Evolutionary conservation across 2,888 invertebrate species (phyloP), one percentile per base, ranked within the genome.

Genomic region (Philereme vetulata): DNA sequence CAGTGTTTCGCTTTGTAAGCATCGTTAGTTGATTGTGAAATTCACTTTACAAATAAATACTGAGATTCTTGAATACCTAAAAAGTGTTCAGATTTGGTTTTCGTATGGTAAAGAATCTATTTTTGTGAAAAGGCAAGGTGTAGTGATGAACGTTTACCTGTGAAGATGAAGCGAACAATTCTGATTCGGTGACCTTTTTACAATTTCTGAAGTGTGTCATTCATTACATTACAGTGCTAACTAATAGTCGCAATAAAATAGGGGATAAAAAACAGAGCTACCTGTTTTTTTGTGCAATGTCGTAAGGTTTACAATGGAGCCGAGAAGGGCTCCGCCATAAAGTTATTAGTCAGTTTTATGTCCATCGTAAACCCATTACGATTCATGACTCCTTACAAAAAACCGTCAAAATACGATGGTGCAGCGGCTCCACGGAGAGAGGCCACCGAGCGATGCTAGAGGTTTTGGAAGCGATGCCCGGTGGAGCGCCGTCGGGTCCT

Each of bases 291-390:
- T 76, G 75, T 73, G 69, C 77, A 76, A 76, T 76, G 76, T 72
- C 68, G 72, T 78, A 79, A 77, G 72, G 76, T 88, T 85, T 84
- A 90, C 86, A 88, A 91, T 92, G 91, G 86, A 85, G 80, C 85
- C 85, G 74, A 82, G 83, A 86, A 77, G 86, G 84, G 91, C 88
- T 82, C 90, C 91, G 78, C 90, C 90, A 90, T 92, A 92, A 91
- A 91, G 79, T 77, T 81, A 82, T 77, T 77, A 77, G 78, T 72
- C 71, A 72, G 81, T 84, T 74, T 77, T 81, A 78, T 75, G 75
- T 67, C 72, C 74, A 77, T 83, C 84, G 77, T 90, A 89, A 89
- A 90, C 81, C 82, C 77, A 86, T 85, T 78, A 79, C 76, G 77
- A 82, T 87, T 82, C 75, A 89, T 88, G 86, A 80, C 78, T 80